Evolutionary conservation across 2,113 vertebrate genomes (phyloP), one percentile per base, ranked within the genome.

Genomic region (Centrocercus urophasianus): DNA sequence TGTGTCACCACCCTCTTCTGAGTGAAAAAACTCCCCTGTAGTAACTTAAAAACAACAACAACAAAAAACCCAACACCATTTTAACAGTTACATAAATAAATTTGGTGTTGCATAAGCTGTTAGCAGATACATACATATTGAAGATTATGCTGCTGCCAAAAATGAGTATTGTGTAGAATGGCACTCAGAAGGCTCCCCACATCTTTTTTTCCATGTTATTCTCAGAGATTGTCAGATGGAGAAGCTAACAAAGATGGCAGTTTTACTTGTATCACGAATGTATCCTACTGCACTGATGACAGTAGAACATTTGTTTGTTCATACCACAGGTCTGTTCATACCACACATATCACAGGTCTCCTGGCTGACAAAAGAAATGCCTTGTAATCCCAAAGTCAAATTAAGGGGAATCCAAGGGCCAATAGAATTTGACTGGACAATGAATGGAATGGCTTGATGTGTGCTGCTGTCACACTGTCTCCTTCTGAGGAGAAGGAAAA

Each of bases 401-500:
- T 63, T 78, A 56, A 73, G 70, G 59, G 83, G 17, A 83, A 45
- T 45, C 36, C 2, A 1, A 59, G 76, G 59, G 59, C 56, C 85
- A 78, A 61, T 59, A 43, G 15, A 57, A 63, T 13, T 13, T 10
- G 20, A 83, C 24, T 40, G 27, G 65, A 52, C 59, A 70, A 54
- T 42, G 34, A 40, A 71, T 5, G 8, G 47, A 54, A 63, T 25
- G 64, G n/a, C 43, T 75, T 48, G 52, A 28, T 30, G 11, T 36
- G 38, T 19, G 34, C 38, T 38, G 40, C 66, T 85, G n/a, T 81
- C 78, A 77, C 50, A n/a, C 21, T 43, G 50, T 91, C 67, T 86
- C 95, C 97, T 97, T 96, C 96, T 74, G 15, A 92, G 97, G 71
- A 97, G 97, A 97, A 97, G 71, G 63, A 94, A 96, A 85, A 48